Evolutionary conservation across 2,888 invertebrate genomes (phyloP).

Genomic region (Furcula furcula): DNA sequence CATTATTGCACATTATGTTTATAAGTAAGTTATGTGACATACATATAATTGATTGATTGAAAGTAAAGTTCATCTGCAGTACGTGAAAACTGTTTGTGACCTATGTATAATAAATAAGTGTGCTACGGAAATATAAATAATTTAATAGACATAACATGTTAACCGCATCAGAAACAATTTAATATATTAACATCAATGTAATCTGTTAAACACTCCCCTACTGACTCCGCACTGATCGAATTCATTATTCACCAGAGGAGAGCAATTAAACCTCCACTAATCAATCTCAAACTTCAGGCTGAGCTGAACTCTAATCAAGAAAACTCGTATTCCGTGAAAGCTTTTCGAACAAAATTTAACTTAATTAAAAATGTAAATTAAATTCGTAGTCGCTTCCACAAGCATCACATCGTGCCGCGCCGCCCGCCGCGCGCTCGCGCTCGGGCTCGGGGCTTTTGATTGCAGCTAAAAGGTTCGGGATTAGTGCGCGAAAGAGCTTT

Average conservation of each 20-base stretch:
- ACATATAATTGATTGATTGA: too few species aligned
- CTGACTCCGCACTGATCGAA: constrained; percentile 73
- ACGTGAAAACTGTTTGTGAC: too few species aligned
- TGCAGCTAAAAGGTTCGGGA: constrained; percentile 83
- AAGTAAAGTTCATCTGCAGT: too few species aligned
- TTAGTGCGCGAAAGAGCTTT: constrained; percentile 82
- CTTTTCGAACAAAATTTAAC: constrained; percentile 82
- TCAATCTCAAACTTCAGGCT: constrained; percentile 80
- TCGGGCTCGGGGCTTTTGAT: constrained; percentile 79
- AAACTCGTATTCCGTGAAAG: constrained; percentile 81
- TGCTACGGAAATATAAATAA: too few species aligned
- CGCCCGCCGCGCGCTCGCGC: constrained; percentile 22
- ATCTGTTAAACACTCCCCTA: constrained; percentile 58
- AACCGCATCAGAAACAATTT: constrained; percentile 43
- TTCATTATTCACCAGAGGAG: constrained; percentile 79
- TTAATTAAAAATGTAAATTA: constrained; percentile 83
- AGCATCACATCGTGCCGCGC: constrained; percentile 65
- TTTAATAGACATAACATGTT: constrained; percentile 5
- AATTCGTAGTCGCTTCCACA: constrained; percentile 81
- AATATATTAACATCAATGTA: constrained; percentile 52
- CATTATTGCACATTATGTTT: too few species aligned
- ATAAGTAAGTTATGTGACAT: too few species aligned
- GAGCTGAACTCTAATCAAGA: constrained; percentile 81
- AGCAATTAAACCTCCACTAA: constrained; percentile 81
- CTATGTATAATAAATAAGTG: too few species aligned